These are phyloP conservation scores for Agapornis roseicollis DNA, from an alignment of 2,113 vertebrate genomes.

Conservation along the genomic window DNA sequence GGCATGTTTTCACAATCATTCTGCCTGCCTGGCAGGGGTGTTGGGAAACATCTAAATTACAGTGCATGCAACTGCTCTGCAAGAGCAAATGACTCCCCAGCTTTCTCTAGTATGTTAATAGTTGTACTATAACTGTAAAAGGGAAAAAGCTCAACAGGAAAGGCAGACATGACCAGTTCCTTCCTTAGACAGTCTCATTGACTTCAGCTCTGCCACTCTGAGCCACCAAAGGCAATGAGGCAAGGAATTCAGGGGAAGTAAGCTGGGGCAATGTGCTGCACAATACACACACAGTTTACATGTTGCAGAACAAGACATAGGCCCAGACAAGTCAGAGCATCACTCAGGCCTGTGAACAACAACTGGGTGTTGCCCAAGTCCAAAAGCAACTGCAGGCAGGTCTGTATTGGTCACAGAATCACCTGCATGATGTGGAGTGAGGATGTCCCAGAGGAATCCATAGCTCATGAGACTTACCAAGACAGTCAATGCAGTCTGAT, in stretches of 20 bases:
- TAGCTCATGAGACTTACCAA: not conserved
- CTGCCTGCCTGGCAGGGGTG: not conserved
- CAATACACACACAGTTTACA: not conserved
- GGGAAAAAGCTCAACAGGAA: conserved; percentile 34
- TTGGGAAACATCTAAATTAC: not conserved
- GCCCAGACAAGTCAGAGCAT: conserved; percentile 40
- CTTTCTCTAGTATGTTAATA: not conserved
- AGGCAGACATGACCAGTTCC: conserved; percentile 13
- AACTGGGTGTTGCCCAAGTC: not conserved
- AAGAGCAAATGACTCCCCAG: not conserved
- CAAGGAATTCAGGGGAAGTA: not conserved
- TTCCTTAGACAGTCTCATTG: not conserved
- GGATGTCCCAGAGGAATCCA: not conserved
- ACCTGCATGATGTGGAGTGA: not conserved
- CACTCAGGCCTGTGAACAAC: not conserved
- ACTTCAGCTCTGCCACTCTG: not conserved
- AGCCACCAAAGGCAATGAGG: not conserved
- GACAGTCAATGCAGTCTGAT: not conserved
- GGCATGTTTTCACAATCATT: not conserved
- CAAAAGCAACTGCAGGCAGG: not conserved
- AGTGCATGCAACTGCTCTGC: not conserved
- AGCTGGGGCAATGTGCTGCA: not conserved
- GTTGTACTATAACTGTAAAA: not conserved
- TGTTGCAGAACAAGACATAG: not conserved
- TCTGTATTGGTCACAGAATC: not conserved